phyloP scores from a whole-genome alignment of 2,888 invertebrate genomes.

The Nebria brevicollis region DNA sequence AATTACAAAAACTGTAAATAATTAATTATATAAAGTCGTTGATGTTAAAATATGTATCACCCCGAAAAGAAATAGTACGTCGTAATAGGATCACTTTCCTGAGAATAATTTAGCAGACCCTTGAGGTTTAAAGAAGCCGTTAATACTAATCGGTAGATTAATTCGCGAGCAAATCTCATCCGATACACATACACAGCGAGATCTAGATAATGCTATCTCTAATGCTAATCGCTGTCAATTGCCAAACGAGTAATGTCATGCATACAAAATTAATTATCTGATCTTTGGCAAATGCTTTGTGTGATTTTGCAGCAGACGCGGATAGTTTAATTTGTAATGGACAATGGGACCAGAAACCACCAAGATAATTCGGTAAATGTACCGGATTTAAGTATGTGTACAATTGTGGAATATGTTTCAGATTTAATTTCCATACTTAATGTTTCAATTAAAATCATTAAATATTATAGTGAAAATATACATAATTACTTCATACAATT shows the following conservation, averaged over 20 bases:
- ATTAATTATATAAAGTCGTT: neutral
- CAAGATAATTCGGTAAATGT: neutral
- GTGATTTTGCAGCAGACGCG: neutral
- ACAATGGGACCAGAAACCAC: neutral
- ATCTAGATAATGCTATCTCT: conserved; percentile 13
- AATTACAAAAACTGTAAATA: neutral
- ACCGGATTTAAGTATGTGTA: neutral
- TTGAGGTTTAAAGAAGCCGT: conserved; percentile 3
- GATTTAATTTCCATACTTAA: no score
- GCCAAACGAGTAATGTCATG: conserved; percentile 23
- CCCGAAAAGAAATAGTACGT: neutral
- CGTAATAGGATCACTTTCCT: neutral
- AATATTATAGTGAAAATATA: no score
- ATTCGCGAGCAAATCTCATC: conserved; percentile 16
- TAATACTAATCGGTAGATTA: conserved; percentile 17
- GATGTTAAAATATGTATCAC: neutral
- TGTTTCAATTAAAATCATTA: no score
- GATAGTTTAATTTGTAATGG: neutral
- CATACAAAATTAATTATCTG: conserved; percentile 28
- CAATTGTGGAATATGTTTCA: neutral
- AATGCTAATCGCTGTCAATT: conserved; percentile 14
- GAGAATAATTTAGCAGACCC: neutral
- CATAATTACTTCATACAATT: no score
- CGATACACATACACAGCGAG: conserved; percentile 10
- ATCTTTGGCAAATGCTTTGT: conserved; percentile 21